These are phyloP conservation scores for Myripristis murdjan DNA, from an alignment of 2,797 vertebrate species.

Conservation along the genomic window DNA sequence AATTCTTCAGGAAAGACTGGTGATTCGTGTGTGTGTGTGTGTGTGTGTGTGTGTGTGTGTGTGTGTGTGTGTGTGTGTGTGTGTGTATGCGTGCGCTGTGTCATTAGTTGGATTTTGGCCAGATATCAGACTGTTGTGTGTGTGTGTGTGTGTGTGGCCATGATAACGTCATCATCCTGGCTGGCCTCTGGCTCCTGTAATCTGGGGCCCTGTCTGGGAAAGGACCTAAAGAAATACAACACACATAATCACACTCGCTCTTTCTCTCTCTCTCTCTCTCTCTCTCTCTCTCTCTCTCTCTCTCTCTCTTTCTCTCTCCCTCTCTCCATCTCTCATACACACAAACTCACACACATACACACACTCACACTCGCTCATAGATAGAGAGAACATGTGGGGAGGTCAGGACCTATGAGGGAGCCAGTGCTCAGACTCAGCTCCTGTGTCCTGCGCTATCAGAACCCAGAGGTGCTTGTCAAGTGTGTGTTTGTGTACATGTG, in stretches of 20 bases:
- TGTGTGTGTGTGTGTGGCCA: conserved; percentile 58
- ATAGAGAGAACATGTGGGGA: conserved; percentile 40
- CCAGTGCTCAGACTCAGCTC: conserved; percentile 44
- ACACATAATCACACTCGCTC: background rate
- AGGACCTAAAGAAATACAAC: background rate
- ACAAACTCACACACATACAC: conserved; percentile 29
- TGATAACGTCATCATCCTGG: conserved; percentile 71
- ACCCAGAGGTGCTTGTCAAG: conserved; percentile 52
- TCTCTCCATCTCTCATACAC: conserved; percentile 37
- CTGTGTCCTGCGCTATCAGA: conserved; percentile 56
- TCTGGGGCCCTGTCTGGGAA: conserved; percentile 65
- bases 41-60: conserved; percentile 25
- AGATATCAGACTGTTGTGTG: conserved; percentile 54
- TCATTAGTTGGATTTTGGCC: conserved; percentile 66
- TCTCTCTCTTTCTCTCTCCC: no score
- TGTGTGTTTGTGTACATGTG: conserved; percentile 39
- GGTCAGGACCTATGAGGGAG: conserved; percentile 56
- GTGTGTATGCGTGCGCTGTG: no score
- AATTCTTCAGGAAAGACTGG: background rate
- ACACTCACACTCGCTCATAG: conserved; percentile 31
- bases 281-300: no score
- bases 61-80: background rate
- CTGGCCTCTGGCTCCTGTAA: conserved; percentile 73
- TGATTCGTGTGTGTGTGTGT: background rate
- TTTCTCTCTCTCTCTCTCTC: no score